A percentile compares a stretch with the other conserved stretches of the same genome.
Conservation (phyloP, 2,113 vertebrate genomes). For the Ariopsis seemanni region DNA sequence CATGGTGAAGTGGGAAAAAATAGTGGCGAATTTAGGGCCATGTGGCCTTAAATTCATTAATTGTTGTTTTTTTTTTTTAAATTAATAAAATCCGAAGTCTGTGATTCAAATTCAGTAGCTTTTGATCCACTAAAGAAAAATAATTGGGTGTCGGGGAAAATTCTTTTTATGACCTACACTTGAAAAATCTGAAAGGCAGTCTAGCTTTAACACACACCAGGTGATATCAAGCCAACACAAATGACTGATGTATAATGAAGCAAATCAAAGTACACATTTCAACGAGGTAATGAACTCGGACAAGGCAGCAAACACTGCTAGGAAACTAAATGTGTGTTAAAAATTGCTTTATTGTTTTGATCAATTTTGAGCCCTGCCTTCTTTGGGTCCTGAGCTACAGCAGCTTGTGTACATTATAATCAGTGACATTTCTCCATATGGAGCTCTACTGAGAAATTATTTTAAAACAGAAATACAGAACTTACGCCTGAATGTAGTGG, state of each 20-base stretch:
- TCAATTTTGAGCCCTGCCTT: not conserved
- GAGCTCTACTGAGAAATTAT: not conserved
- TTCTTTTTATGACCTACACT: too few species aligned
- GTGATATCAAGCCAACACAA: not conserved
- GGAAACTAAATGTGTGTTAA: not conserved
- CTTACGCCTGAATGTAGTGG: not conserved
- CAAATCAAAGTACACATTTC: not conserved
- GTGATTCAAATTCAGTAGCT: too few species aligned
- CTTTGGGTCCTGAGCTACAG: not conserved
- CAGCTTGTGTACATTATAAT: not conserved
- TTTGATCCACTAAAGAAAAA: too few species aligned
- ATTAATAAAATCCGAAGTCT: too few species aligned
- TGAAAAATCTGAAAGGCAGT: too few species aligned
- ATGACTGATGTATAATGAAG: not conserved
- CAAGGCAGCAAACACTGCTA: not conserved
- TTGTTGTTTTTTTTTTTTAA: too few species aligned
- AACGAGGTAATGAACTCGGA: not conserved
- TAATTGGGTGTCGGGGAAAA: too few species aligned
- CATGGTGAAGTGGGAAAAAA: too few species aligned
- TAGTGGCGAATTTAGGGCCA: too few species aligned
- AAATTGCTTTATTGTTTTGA: not conserved
- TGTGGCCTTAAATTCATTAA: too few species aligned
- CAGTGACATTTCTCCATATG: not conserved
- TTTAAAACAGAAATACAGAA: not conserved
- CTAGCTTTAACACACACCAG: not conserved